Base-by-base conservation (phyloP, 2,797 vertebrate genomes). In the Falco columbarius region DNA sequence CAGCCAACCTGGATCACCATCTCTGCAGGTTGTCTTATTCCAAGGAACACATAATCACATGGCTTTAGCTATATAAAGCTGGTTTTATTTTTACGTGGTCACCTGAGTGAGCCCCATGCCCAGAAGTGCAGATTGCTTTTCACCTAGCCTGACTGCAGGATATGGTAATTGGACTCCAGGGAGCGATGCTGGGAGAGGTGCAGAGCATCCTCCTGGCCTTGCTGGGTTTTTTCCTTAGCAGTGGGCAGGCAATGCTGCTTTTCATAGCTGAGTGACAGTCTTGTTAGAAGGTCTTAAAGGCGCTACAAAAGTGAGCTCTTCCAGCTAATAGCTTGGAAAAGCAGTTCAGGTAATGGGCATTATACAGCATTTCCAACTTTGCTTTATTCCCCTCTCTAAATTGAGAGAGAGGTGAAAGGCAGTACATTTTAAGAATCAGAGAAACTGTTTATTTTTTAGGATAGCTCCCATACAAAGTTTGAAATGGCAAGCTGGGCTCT, bases 151-250 rank as follows among this genome's bases (percentile, higher is more conserved):
- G 90, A n/a, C 93, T 95, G 81, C 56, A 71, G 81, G 84, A 23
- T 77, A 82, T 93, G 94, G 71, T 95, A 94, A 97, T 93, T 97
- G 86, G 86, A 46, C 95, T 95, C 93, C 46, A 66, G 94, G 88
- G 95, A 95, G 42, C 2, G 1, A 26, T 76, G 87, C 58, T 1
- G 47, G 54, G 67, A 85, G 58, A 84, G 85, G 73, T 47, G 56
- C 73, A 55, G 42, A 90, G 65, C 77, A 32, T 89, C 68, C 54
- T 96, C n/a, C 83, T 89, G 86, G 94, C 92, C 84, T 89, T 68
- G 49, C 84, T 90, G 74, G 71, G 20, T 36, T 95, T 97, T 97
- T 93, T 72, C 56, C 74, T 90, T 79, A 77, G 77, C 65, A 68
- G 75, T 77, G 68, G 84, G 65, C 61, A 74, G 61, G 46, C 56